Base-by-base conservation (phyloP, 2,888 invertebrate species). In the Trissolcus brochymenae region DNA sequence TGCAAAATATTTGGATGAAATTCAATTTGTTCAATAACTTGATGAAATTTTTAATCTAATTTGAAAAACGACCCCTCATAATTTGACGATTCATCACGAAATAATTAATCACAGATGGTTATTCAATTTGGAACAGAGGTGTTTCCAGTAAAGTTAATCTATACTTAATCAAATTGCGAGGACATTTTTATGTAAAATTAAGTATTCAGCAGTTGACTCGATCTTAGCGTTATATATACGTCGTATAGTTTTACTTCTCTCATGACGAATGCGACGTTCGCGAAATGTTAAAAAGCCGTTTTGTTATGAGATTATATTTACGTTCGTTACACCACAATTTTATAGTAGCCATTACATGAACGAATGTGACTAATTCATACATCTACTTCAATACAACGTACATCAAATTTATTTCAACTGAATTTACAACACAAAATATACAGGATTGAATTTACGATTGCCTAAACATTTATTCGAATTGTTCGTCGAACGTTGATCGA, bases 301-400 rank as follows among this genome's bases (percentile, higher is more conserved):
- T 43, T 29, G 19, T 17, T 7, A 19, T 29, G 29, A 17, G 50
- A 66, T 66, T 57, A 66, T 51, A 66, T 51, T 41, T 41, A 9
- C 17, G 11, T 67, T 67, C 29, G 25, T n/a, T n/a, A n/a, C n/a
- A n/a, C n/a, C n/a, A n/a, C n/a, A 57, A 51, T 46, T 71, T 71
- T 57, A 71, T 43, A 57, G 16, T 19, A 19, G 35, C 56, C 11
- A 71, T 64, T 46, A 19, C 62, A 62, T 64, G 57, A 51, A 17
- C 4, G n/a, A 17, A 21, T 13, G n/a, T 11, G 19, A 40, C 41
- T 17, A 19, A 51, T 46, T 16, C 16, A 46, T 46, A n/a, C n/a
- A 14, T 16, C 16, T 46, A 14, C 16, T 14, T 46, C n/a, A 16
- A 16, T 46, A 6, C 16, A 6, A 14, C 46, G n/a, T 9, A 14